Evolutionary conservation across 2,797 vertebrate genomes (phyloP).

Genomic region (Urophycis tenuis): DNA sequence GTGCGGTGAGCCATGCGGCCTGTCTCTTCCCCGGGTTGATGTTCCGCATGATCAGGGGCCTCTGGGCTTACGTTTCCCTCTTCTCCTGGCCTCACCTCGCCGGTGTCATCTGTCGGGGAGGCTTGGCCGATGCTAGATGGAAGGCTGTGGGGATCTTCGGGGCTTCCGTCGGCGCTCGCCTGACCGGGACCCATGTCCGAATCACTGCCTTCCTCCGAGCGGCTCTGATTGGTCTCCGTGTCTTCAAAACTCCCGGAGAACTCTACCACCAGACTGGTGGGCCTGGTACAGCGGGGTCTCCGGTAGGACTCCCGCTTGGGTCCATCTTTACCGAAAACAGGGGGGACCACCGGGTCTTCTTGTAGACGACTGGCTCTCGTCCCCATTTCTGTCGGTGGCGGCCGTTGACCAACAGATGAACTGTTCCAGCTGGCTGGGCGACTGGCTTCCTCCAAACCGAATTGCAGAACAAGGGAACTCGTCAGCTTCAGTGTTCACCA

Average conservation of each 20-base stretch:
- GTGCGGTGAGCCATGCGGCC: slow-evolving; percentile 73
- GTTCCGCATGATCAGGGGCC: slow-evolving; percentile 50
- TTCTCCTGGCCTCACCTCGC: slow-evolving; percentile 22
- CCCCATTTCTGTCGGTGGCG: slow-evolving; percentile 61
- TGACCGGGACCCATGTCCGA: slow-evolving; percentile 68
- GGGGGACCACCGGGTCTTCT: slow-evolving; percentile 57
- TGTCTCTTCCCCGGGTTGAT: slow-evolving; percentile 60
- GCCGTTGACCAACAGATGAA: background rate
- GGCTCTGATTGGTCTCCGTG: slow-evolving; percentile 66
- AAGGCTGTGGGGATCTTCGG: slow-evolving; percentile 57
- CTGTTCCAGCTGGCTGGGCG: slow-evolving; percentile 39
- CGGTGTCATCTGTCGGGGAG: slow-evolving; percentile 30
- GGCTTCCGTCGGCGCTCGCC: slow-evolving; percentile 67
- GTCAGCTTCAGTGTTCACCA: background rate
- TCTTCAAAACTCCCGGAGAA: slow-evolving; percentile 74
- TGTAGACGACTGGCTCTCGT: slow-evolving; percentile 73
- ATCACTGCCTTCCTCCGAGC: slow-evolving; percentile 74
- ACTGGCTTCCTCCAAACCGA: slow-evolving; percentile 44
- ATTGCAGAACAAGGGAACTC: background rate
- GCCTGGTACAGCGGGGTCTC: slow-evolving; percentile 64
- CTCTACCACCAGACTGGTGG: slow-evolving; percentile 72
- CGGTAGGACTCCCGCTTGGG: slow-evolving; percentile 68
- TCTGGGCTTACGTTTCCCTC: slow-evolving; percentile 49
- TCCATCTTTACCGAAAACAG: slow-evolving; percentile 67
- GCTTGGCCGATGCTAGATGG: slow-evolving; percentile 46